A percentile compares a stretch with the other conserved stretches of the same genome.
These are phyloP conservation scores for Epizoanthus rinbou DNA, from an alignment of 92 coral and sea anemone genomes.

Conservation along the genomic window DNA sequence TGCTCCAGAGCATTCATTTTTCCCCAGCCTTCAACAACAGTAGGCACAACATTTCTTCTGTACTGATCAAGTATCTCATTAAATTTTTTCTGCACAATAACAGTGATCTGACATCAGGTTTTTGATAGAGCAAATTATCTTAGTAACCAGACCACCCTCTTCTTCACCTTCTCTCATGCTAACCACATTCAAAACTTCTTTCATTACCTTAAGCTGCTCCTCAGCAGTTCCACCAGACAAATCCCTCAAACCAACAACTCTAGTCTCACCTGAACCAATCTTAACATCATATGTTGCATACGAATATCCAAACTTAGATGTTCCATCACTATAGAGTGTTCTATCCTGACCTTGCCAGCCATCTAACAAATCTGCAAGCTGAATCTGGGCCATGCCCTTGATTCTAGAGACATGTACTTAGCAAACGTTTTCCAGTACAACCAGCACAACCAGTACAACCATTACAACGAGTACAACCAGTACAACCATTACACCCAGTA, in stretches of 20 bases:
- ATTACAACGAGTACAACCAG: too few species aligned
- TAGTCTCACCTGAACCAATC: slow-evolving; percentile 36
- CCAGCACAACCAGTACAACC: too few species aligned
- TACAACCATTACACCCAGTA: too few species aligned
- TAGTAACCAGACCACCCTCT: slow-evolving; percentile 20
- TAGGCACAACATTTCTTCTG: slow-evolving; percentile 25
- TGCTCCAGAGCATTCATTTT: slow-evolving; percentile 18
- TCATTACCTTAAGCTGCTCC: slow-evolving; percentile 12
- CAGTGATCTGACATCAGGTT: slow-evolving; percentile 52
- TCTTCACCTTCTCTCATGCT: slow-evolving; percentile 9
- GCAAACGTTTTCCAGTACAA: slow-evolving; percentile 48
- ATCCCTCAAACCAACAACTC: slow-evolving; percentile 44
- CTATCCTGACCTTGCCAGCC: slow-evolving; percentile 26
- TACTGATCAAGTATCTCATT: slow-evolving; percentile 22
- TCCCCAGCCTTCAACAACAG: slow-evolving; percentile 42
- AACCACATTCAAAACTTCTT: slow-evolving; percentile 30
- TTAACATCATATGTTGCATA: slow-evolving; percentile 40
- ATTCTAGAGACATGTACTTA: slow-evolving; percentile 34
- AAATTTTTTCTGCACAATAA: slow-evolving; percentile 45
- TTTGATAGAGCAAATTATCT: slow-evolving; percentile 35
- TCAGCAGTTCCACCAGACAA: slow-evolving; percentile 41
- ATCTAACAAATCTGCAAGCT: slow-evolving; percentile 35
- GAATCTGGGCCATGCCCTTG: slow-evolving; percentile 46
- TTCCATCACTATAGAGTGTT: slow-evolving; percentile 47
- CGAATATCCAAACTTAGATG: slow-evolving; percentile 40